These are phyloP conservation scores for Dallia pectoralis DNA, from an alignment of 2,797 vertebrate genomes.

Conservation along the genomic window DNA sequence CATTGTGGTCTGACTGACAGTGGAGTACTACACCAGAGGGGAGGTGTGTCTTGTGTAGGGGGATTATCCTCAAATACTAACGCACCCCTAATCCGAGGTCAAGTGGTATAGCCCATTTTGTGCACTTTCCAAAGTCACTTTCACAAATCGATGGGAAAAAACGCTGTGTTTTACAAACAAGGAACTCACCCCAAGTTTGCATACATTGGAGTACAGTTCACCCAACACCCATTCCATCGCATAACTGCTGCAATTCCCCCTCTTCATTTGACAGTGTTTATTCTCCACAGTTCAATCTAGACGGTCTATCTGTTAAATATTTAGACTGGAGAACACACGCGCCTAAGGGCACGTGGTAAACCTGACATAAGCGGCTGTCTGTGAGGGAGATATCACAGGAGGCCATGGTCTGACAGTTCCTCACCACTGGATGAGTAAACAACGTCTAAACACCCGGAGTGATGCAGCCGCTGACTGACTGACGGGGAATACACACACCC, in stretches of 20 bases:
- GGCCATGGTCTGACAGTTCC: slow-evolving; percentile 9
- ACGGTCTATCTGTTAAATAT: slow-evolving; percentile 5
- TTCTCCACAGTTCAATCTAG: slow-evolving; percentile 2
- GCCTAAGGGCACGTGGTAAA: neutral
- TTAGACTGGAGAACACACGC: slow-evolving; percentile 6
- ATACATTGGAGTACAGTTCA: neutral
- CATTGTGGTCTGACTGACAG: slow-evolving; percentile 46
- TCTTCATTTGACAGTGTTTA: slow-evolving; percentile 14
- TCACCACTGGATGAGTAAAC: slow-evolving; percentile 13
- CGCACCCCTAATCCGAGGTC: slow-evolving; percentile 45
- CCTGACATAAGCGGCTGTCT: neutral
- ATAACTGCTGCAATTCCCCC: neutral
- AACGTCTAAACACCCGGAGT: slow-evolving; percentile 1
- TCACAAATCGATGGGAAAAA: slow-evolving; percentile 27
- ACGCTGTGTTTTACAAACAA: neutral
- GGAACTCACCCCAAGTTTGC: neutral
- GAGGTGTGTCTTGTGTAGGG: slow-evolving; percentile 22
- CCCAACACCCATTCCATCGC: neutral
- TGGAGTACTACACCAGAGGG: slow-evolving; percentile 42
- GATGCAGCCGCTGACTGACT: slow-evolving; percentile 5
- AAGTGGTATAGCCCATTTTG: slow-evolving; percentile 46
- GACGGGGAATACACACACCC: neutral
- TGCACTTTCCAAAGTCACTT: slow-evolving; percentile 27
- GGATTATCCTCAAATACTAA: slow-evolving; percentile 46
- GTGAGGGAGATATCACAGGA: neutral